Percentiles rank a stretch among this genome's conserved stretches.
These are phyloP conservation scores for Pagetopsis macropterus DNA, from an alignment of 2,797 vertebrate species.

Conservation along the genomic window DNA sequence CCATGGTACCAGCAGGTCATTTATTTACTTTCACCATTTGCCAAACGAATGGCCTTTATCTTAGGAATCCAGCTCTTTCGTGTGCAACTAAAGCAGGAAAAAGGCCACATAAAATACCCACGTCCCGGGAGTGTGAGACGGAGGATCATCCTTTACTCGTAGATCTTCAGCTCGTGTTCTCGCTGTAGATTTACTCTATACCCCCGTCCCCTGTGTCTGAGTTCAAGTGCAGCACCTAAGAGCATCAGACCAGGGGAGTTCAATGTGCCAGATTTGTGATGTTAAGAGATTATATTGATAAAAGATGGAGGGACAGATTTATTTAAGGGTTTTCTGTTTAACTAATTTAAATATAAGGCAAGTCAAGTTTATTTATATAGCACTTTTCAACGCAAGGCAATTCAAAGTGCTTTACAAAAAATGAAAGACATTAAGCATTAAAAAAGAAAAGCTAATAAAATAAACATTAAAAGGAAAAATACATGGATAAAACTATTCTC, in stretches of 20 bases:
- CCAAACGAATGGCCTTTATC: constrained; percentile 97
- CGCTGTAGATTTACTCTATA: constrained; percentile 51
- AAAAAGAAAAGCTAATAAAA: no score
- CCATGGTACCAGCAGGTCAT: constrained; percentile 93
- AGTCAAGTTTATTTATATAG: no score
- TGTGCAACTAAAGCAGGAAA: constrained; percentile 91
- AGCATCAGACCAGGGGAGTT: constrained; percentile 5
- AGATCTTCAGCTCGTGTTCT: constrained; percentile 50
- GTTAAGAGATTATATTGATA: constrained; percentile 1
- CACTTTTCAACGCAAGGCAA: no score
- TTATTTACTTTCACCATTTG: constrained; percentile 99
- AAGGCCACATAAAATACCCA: constrained; percentile 87
- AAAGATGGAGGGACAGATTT: not conserved
- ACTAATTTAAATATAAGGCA: not conserved
- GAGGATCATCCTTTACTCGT: constrained; percentile 48
- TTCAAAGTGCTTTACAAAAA: no score
- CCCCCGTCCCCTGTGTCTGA: not conserved
- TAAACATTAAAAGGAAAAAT: no score
- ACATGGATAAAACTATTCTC: no score
- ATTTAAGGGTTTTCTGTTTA: not conserved
- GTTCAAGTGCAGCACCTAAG: constrained; percentile 54
- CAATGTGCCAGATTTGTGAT: not conserved
- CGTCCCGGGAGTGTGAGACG: constrained; percentile 29
- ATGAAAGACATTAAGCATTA: no score
- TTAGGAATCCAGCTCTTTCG: constrained; percentile 91